phyloP scores from a whole-genome alignment of 2,888 invertebrate species.

The Stenoptilia bipunctidactyla region DNA sequence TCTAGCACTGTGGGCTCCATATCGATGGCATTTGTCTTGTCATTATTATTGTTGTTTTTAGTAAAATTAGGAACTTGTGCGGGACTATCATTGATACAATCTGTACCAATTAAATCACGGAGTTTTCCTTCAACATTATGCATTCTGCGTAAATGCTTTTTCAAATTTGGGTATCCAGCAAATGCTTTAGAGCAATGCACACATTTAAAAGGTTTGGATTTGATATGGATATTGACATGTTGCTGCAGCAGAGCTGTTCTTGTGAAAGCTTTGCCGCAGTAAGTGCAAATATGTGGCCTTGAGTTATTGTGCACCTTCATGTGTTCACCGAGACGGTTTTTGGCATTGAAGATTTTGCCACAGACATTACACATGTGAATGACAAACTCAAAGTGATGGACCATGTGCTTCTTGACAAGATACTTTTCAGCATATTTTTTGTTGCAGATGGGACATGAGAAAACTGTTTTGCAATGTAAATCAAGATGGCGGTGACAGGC shows the following conservation, averaged over 20 bases:
- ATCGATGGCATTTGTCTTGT: no score
- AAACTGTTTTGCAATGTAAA: constrained; percentile 35
- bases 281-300: constrained; percentile 57
- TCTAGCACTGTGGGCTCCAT: no score
- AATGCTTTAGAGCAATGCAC: constrained; percentile 67
- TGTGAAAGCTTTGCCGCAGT: constrained; percentile 61
- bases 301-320: constrained; percentile 38
- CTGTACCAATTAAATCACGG: not conserved
- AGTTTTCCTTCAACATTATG: constrained; percentile 27
- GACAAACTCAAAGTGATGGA: constrained; percentile 39
- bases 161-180: constrained; percentile 69
- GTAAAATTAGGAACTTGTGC: no score
- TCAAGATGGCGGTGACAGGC: constrained; percentile 41
- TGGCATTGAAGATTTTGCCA: constrained; percentile 64
- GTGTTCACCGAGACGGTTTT: constrained; percentile 38
- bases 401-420: constrained; percentile 38
- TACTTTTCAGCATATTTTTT: constrained; percentile 63
- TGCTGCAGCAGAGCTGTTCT: constrained; percentile 39
- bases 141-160: constrained; percentile 60
- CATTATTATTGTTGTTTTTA: no score
- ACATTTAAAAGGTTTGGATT: constrained; percentile 67
- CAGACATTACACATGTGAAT: constrained; percentile 70
- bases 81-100: no score
- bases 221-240: constrained; percentile 71
- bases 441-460: constrained; percentile 70